phyloP scores from a whole-genome alignment of 2,797 vertebrate species.

The Emys orbicularis region DNA sequence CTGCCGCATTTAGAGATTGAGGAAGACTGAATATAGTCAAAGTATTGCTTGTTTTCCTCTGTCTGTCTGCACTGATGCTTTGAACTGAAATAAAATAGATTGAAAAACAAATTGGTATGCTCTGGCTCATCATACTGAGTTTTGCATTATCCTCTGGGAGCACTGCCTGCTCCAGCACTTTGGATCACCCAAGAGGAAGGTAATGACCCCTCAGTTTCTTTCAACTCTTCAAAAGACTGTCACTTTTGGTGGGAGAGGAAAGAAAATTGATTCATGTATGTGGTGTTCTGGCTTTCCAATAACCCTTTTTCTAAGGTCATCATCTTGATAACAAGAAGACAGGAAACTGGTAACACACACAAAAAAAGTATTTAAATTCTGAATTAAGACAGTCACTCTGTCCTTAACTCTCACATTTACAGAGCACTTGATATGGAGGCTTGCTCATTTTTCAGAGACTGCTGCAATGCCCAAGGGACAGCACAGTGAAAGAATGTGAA shows the following conservation, averaged over 20 bases:
- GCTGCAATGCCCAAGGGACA: background rate
- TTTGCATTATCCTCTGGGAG: slow-evolving; percentile 52
- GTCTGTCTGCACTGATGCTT: slow-evolving; percentile 65
- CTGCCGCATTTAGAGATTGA: slow-evolving; percentile 57
- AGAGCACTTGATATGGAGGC: background rate
- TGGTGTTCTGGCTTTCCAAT: slow-evolving; percentile 66
- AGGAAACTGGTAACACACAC: slow-evolving; percentile 49
- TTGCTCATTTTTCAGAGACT: background rate
- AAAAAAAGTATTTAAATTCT: slow-evolving; percentile 46
- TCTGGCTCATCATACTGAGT: slow-evolving; percentile 52
- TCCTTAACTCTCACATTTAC: slow-evolving; percentile 4
- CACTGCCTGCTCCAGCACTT: slow-evolving; percentile 31
- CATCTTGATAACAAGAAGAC: slow-evolving; percentile 54
- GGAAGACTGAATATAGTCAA: slow-evolving; percentile 53
- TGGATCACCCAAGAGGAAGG: slow-evolving; percentile 40
- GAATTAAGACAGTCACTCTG: slow-evolving; percentile 53
- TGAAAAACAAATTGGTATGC: slow-evolving; percentile 80
- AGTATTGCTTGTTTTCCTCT: slow-evolving; percentile 74
- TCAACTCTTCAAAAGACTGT: slow-evolving; percentile 56
- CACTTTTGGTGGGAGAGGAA: slow-evolving; percentile 62
- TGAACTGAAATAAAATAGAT: slow-evolving; percentile 81
- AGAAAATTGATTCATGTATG: slow-evolving; percentile 70
- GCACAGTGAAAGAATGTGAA: background rate
- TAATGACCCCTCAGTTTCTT: slow-evolving; percentile 63
- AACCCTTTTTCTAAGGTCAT: slow-evolving; percentile 60